phyloP scores from a whole-genome alignment of 2,888 invertebrate genomes.

The Acronicta leporina region DNA sequence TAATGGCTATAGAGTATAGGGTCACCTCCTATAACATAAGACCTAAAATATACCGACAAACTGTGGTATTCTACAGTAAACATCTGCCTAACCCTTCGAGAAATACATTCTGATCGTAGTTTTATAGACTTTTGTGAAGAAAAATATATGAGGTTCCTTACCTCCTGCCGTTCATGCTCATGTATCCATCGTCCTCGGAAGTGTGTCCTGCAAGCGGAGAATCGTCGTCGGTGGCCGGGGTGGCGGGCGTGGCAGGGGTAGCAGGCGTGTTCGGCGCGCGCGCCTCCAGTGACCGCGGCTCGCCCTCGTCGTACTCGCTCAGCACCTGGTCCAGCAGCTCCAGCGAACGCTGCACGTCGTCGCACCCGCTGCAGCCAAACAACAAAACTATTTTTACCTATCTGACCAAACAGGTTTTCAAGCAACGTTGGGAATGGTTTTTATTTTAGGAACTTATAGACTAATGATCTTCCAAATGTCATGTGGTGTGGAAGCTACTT shows the following conservation, averaged over 20 bases:
- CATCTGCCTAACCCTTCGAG: too few species aligned
- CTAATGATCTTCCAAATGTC: too few species aligned
- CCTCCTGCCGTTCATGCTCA: conserved; percentile 97
- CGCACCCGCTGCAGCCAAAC: conserved; percentile 91
- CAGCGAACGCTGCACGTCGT: conserved; percentile 96
- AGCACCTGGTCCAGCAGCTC: conserved; percentile 96
- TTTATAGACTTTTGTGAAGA: too few species aligned
- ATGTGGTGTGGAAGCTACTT: too few species aligned
- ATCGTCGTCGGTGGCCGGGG: conserved; percentile 91
- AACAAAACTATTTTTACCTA: not conserved
- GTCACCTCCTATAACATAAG: too few species aligned
- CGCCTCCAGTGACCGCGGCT: conserved; percentile 85
- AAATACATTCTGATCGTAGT: too few species aligned
- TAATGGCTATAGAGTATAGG: too few species aligned
- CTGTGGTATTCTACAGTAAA: too few species aligned
- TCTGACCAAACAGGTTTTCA: not conserved
- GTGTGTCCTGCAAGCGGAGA: conserved; percentile 94
- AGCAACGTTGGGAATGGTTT: too few species aligned
- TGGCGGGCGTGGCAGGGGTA: conserved; percentile 88
- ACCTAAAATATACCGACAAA: too few species aligned
- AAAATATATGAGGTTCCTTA: conserved; percentile 52
- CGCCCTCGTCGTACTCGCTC: conserved; percentile 96
- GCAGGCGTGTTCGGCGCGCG: conserved; percentile 84
- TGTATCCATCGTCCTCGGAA: conserved; percentile 97
- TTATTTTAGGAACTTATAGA: too few species aligned